A percentile compares a stretch with the other conserved stretches of the same genome.
phyloP scores from a whole-genome alignment of 2,888 invertebrate species.

The Gisinianus flammeolus region DNA sequence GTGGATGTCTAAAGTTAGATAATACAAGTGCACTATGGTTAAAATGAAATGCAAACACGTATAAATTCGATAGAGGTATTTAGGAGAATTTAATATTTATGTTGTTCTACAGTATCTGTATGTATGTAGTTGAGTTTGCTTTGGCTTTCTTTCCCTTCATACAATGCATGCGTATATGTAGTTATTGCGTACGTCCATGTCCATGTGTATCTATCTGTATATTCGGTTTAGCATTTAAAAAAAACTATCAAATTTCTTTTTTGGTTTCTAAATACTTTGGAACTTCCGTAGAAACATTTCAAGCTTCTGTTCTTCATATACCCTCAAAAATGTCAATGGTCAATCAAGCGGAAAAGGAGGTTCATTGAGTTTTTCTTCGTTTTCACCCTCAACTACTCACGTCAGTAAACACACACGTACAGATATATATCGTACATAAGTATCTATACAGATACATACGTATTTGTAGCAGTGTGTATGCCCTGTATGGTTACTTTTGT shows the following conservation, averaged over 20 bases:
- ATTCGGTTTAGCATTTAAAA: slow-evolving; percentile 13
- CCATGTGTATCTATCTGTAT: neutral
- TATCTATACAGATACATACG: neutral
- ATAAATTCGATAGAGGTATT: no score
- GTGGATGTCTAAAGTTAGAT: neutral
- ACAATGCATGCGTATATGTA: no score
- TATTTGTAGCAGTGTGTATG: neutral
- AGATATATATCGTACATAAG: neutral
- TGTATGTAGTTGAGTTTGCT: no score
- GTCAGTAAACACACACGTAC: no score
- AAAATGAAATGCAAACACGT: slow-evolving; percentile 6
- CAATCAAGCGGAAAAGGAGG: slow-evolving; percentile 28
- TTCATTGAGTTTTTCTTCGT: slow-evolving; percentile 16
- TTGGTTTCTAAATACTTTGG: slow-evolving; percentile 15
- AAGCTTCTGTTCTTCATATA: slow-evolving; percentile 30
- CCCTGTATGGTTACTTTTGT: neutral
- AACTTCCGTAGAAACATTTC: slow-evolving; percentile 26
- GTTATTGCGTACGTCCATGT: neutral
- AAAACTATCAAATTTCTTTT: slow-evolving; percentile 26
- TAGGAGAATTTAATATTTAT: no score
- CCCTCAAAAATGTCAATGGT: slow-evolving; percentile 14
- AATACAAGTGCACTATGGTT: neutral
- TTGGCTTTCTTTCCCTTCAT: no score
- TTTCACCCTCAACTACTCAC: slow-evolving; percentile 10
- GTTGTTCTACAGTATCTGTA: no score